phyloP scores from a whole-genome alignment of 1,140 invertebrate genomes.

The Campodea augens region DNA sequence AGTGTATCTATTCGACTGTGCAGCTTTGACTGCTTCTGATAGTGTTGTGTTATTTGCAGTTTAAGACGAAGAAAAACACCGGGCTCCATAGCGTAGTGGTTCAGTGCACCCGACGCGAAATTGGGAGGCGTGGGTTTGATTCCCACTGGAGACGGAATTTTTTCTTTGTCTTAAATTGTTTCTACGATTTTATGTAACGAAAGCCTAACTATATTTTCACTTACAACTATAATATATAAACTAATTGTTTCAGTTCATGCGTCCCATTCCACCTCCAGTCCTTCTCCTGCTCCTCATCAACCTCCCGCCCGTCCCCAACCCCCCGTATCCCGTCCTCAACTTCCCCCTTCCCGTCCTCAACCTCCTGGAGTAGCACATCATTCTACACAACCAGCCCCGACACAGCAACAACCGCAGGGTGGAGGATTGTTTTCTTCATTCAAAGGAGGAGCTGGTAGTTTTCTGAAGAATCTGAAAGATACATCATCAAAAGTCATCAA shows the following conservation, averaged over 20 bases:
- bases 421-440: slow-evolving; percentile 59
- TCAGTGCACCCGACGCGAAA: too few relatives aligned
- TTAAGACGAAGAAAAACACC: too few relatives aligned
- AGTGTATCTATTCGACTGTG: too few relatives aligned
- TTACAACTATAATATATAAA: too few relatives aligned
- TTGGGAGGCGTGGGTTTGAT: too few relatives aligned
- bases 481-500: slow-evolving; percentile 93
- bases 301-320: slow-evolving; percentile 10
- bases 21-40: too few relatives aligned
- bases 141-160: too few relatives aligned
- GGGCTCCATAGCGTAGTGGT: too few relatives aligned
- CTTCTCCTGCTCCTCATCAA: slow-evolving; percentile 14
- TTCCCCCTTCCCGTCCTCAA: slow-evolving; percentile 14
- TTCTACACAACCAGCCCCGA: slow-evolving; percentile 5
- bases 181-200: too few relatives aligned
- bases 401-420: slow-evolving; percentile 8
- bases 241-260: neutral
- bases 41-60: too few relatives aligned
- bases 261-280: slow-evolving; percentile 3
- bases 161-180: too few relatives aligned
- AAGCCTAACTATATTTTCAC: too few relatives aligned
- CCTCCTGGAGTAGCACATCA: slow-evolving; percentile 6
- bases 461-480: slow-evolving; percentile 86
- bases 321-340: slow-evolving; percentile 15
- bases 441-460: slow-evolving; percentile 60